Conservation (phyloP, 2,113 vertebrate genomes). For the Trogon surrucura region DNA sequence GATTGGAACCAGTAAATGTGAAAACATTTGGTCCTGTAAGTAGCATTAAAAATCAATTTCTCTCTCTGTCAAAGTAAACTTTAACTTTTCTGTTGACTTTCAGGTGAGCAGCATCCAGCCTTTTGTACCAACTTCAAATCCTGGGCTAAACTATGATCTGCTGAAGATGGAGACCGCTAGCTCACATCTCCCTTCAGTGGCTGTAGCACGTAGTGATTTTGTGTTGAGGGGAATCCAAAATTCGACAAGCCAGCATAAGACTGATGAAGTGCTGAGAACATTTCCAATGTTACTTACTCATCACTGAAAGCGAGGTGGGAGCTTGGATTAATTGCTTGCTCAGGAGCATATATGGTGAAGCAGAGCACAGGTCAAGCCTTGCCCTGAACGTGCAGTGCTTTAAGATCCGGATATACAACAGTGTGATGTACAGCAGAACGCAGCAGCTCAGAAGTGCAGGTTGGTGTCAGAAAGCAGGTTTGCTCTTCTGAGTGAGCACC, state of each 20-base stretch:
- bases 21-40: background rate
- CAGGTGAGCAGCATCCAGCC: background rate
- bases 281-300: background rate
- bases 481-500: background rate
- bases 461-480: background rate
- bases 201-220: background rate
- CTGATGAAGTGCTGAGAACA: background rate
- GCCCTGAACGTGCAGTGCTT: fast-evolving
- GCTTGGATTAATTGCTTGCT: background rate
- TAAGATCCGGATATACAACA: background rate
- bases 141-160: background rate
- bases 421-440: background rate
- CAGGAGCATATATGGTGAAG: background rate
- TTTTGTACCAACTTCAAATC: background rate
- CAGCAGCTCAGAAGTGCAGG: background rate
- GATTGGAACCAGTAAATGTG: background rate
- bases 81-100: background rate
- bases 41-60: background rate
- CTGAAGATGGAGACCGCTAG: background rate
- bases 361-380: background rate
- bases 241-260: background rate
- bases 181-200: background rate
- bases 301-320: background rate
- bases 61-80: background rate
- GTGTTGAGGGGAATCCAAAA: background rate